These are phyloP conservation scores for Acrossocheilus wenchowensis DNA, from an alignment of 2,797 vertebrate genomes.

Conservation along the genomic window DNA sequence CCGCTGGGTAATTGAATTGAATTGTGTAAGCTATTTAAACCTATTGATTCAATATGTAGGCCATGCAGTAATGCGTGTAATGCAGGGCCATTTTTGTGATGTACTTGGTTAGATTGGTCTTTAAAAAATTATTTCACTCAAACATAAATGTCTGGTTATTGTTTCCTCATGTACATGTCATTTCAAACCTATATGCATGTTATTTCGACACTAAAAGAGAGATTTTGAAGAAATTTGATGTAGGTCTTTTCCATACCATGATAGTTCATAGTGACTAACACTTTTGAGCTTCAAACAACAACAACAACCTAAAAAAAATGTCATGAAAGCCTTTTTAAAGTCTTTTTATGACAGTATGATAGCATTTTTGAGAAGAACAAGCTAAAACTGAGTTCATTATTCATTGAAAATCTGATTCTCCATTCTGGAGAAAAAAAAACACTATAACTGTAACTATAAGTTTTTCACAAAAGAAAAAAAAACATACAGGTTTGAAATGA, in stretches of 20 bases:
- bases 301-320: background rate
- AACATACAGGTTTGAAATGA: background rate
- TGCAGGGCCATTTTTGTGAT: conserved; percentile 28
- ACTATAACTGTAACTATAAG: background rate
- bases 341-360: background rate
- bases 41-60: conserved; percentile 31
- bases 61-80: conserved; percentile 18
- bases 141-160: background rate
- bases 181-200: background rate
- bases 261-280: background rate
- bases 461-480: background rate
- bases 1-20: conserved; percentile 30
- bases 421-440: background rate
- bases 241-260: background rate
- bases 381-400: background rate
- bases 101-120: background rate
- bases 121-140: background rate
- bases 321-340: background rate
- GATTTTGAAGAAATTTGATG: background rate
- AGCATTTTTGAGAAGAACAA: background rate
- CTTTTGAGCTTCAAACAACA: background rate
- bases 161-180: background rate
- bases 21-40: conserved; percentile 13
- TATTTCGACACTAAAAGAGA: background rate
- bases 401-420: background rate